These are phyloP conservation scores for Trachelus iudaicus DNA, from an alignment of 2,888 invertebrate species.

Conservation along the genomic window DNA sequence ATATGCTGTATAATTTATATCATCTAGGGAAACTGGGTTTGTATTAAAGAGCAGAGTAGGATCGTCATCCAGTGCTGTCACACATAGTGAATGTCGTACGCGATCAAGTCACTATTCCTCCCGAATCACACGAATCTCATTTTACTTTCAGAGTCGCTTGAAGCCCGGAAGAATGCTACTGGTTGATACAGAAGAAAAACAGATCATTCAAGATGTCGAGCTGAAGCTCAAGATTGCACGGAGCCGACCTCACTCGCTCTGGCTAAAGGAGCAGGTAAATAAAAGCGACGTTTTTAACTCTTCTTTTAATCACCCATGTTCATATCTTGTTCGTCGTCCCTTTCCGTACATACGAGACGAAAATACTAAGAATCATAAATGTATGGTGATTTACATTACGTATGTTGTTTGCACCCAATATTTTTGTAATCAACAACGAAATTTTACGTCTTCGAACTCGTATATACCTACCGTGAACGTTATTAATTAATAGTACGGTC, in stretches of 20 bases:
- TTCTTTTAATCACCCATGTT: neutral
- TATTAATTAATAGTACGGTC: neutral
- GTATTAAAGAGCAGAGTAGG: conserved; percentile 55
- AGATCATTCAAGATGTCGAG: conserved; percentile 93
- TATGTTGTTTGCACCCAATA: neutral
- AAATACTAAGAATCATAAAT: conserved; percentile 8
- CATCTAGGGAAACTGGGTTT: conserved; percentile 59
- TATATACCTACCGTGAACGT: neutral
- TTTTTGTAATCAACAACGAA: neutral
- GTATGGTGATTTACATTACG: neutral
- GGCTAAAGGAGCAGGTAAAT: conserved; percentile 89
- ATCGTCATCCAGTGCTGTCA: conserved; percentile 58
- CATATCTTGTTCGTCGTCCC: neutral
- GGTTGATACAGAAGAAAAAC: conserved; percentile 92
- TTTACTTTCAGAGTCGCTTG: conserved; percentile 83
- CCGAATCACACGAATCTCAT: conserved; percentile 46
- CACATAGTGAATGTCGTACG: conserved; percentile 42
- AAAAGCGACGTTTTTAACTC: neutral
- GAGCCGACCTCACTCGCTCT: conserved; percentile 89
- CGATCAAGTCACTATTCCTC: conserved; percentile 38
- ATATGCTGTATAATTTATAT: conserved; percentile 53
- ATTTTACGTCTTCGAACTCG: neutral
- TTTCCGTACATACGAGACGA: conserved; percentile 6
- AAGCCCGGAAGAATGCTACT: conserved; percentile 98
- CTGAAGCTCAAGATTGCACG: conserved; percentile 89